A percentile compares a stretch with the other conserved stretches of the same genome.
These are phyloP conservation scores for Acromyrmex heyeri DNA, from an alignment of 1,140 invertebrate species.

Conservation along the genomic window DNA sequence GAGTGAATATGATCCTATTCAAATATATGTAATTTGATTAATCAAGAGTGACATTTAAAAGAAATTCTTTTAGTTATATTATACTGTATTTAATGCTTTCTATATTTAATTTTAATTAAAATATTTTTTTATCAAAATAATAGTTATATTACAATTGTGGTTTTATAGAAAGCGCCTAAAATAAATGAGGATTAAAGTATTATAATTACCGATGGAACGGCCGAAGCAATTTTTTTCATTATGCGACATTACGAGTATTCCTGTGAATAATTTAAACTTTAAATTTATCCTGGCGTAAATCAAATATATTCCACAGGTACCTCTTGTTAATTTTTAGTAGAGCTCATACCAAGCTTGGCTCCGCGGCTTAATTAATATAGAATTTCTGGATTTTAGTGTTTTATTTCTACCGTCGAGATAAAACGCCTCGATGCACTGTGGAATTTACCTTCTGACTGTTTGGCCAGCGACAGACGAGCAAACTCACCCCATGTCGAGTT, in stretches of 20 bases:
- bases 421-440: constrained; percentile 62
- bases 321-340: constrained; percentile 60
- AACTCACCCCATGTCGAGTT: constrained; percentile 16
- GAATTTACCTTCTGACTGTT: constrained; percentile 65
- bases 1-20: too few species aligned
- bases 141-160: neutral
- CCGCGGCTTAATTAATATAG: constrained; percentile 69
- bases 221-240: constrained; percentile 14
- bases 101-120: constrained; percentile 23
- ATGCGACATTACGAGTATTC: constrained; percentile 21
- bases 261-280: constrained; percentile 48
- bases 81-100: neutral
- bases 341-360: constrained; percentile 42
- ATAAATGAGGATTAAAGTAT: constrained; percentile 31
- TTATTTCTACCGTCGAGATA: constrained; percentile 59
- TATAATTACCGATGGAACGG: constrained; percentile 29
- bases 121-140: constrained; percentile 7
- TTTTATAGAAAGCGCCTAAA: neutral
- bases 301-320: constrained; percentile 53
- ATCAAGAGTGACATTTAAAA: neutral
- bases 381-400: constrained; percentile 58
- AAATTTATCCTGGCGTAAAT: constrained; percentile 59
- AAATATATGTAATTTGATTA: too few species aligned
- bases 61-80: neutral
- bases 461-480: constrained; percentile 57